Conservation (phyloP, 2,113 vertebrate genomes). For the Anas platyrhynchos region DNA sequence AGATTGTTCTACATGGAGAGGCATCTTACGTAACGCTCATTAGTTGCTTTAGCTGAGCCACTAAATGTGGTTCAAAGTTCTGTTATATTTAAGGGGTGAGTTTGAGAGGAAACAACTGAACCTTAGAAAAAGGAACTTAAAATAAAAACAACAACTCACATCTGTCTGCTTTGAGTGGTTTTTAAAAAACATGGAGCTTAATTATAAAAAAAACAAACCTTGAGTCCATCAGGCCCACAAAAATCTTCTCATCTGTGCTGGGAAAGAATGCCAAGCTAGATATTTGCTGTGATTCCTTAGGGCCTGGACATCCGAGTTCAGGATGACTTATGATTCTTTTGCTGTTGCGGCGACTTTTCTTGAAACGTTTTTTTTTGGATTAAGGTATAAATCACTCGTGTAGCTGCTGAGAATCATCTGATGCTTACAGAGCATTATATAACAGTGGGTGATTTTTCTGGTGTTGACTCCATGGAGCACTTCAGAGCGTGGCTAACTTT, state of each 20-base stretch:
- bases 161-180: not conserved
- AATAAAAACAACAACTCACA: not conserved
- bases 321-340: not conserved
- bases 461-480: not conserved
- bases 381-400: not conserved
- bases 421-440: not conserved
- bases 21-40: slow-evolving; percentile 51
- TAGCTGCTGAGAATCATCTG: not conserved
- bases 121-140: not conserved
- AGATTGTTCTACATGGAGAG: slow-evolving; percentile 60
- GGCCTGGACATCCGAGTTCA: not conserved
- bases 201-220: not conserved
- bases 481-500: not conserved
- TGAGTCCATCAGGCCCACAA: not conserved
- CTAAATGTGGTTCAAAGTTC: slow-evolving; percentile 54
- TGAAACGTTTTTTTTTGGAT: not conserved
- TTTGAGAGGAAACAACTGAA: not conserved
- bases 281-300: not conserved
- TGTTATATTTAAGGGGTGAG: not conserved
- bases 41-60: slow-evolving; percentile 50
- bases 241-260: not conserved
- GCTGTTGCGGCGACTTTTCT: not conserved
- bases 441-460: not conserved
- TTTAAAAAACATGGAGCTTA: not conserved
- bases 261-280: not conserved